phyloP scores from a whole-genome alignment of 2,797 vertebrate genomes.

The Oryzias sinensis region DNA sequence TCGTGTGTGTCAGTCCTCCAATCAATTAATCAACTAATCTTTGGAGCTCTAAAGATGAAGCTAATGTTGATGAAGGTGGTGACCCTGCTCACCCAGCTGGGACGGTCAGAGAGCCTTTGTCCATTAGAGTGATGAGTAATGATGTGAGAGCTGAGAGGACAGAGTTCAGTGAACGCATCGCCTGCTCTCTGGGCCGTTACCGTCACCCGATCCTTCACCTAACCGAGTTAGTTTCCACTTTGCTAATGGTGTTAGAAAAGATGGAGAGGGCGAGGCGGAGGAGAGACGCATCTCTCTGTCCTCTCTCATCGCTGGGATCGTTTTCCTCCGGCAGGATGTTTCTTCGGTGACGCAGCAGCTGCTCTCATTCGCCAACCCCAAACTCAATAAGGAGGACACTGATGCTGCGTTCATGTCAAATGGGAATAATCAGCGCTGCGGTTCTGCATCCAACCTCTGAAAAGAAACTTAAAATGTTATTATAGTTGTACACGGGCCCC shows the following conservation, averaged over 20 bases:
- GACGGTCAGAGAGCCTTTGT: constrained; percentile 17
- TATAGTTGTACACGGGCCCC: not conserved
- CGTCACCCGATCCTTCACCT: constrained; percentile 52
- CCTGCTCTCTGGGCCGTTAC: constrained; percentile 46
- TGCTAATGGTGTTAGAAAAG: constrained; percentile 78
- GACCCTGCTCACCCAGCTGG: constrained; percentile 21
- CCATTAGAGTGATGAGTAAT: constrained; percentile 58
- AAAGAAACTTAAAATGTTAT: constrained; percentile 10
- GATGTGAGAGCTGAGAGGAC: constrained; percentile 39
- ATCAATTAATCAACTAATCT: constrained; percentile 19
- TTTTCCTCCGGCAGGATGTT: constrained; percentile 43
- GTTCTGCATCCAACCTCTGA: constrained; percentile 19
- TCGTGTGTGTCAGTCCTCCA: constrained; percentile 8
- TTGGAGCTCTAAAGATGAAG: constrained; percentile 9
- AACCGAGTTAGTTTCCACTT: constrained; percentile 79
- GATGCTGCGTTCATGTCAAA: constrained; percentile 43
- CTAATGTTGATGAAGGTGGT: constrained; percentile 23
- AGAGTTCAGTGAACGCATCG: constrained; percentile 39
- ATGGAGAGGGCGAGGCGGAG: constrained; percentile 59
- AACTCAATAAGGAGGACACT: constrained; percentile 29
- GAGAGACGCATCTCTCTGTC: constrained; percentile 46
- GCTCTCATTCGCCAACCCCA: constrained; percentile 26
- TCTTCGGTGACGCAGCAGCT: constrained; percentile 25
- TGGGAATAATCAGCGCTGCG: constrained; percentile 39
- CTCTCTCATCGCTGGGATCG: constrained; percentile 34